Evolutionary conservation across 1,140 invertebrate genomes (phyloP), one percentile per base, ranked within the genome.

Genomic region (Heliothis subflexa): DNA sequence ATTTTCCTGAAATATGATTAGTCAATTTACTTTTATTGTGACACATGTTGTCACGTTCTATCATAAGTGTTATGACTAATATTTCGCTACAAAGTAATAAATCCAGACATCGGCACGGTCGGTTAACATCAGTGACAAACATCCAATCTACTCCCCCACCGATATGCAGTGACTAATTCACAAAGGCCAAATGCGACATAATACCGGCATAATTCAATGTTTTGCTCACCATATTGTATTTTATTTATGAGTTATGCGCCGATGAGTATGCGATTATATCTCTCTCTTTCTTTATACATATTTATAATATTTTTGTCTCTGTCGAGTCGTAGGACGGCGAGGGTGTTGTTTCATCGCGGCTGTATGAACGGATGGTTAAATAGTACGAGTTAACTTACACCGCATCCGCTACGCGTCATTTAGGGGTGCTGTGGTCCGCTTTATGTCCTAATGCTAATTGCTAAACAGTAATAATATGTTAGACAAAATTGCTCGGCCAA

Each of bases 181-280:
- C 90, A 93, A 93, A 93, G 92, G 91, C 92, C 91, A 93, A 93
- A 93, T 92, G 94, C 94, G 94, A 94, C 94, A 95, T 95, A 95
- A 95, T 95, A 94, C 92, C 93, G 81, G 90, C 93, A 94, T 94
- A 95, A 95, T 94, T 94, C 93, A 94, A 94, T 94, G 94, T 95
- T 95, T 94, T 95, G 94, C 92, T 94, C 94, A 95, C 94, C 93
- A 95, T 95, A 95, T 95, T 95, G 94, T 94, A 92, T 91, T 94
- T 95, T 95, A 95, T 95, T 95, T 95, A 95, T 95, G 93, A 93
- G 91, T 93, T 92, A 94, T 93, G 89, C 89, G 73, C 87, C 82
- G 89, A 86, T 91, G 92, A 88, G 71, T 85, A 81, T 87, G 40
- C 49, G 4, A 81, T 25, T 25, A 49, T 76, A 68, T 92, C 89